Conservation (phyloP, 2,797 vertebrate genomes). For the Cottoperca gobio region DNA sequence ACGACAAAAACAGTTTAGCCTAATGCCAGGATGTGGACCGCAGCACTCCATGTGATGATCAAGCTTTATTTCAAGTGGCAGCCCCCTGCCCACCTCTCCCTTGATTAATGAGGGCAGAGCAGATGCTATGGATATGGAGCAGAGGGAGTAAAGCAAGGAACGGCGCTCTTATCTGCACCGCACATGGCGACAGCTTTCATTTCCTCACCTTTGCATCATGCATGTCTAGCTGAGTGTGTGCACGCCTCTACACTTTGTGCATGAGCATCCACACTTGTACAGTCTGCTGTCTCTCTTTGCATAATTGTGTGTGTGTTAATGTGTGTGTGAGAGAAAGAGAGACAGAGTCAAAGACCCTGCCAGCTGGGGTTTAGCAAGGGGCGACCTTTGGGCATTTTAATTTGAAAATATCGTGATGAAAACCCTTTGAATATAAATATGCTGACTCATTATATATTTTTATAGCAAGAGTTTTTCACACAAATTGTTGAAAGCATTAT, state of each 20-base stretch:
- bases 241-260: not conserved
- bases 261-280: not conserved
- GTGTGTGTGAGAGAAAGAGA: not conserved
- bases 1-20: conserved; percentile 51
- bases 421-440: conserved; percentile 10
- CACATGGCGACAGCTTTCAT: conserved; percentile 49
- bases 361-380: not conserved
- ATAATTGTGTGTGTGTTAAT: not conserved
- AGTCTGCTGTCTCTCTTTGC: conserved; percentile 9
- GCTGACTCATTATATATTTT: not conserved
- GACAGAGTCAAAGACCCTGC: not conserved
- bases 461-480: not conserved
- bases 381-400: not conserved
- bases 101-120: conserved; percentile 79
- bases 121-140: conserved; percentile 70
- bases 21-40: conserved; percentile 56
- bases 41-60: conserved; percentile 53
- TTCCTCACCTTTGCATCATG: conserved; percentile 71
- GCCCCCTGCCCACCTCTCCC: conserved; percentile 63
- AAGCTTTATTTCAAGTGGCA: conserved; percentile 72
- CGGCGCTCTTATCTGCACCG: conserved; percentile 36
- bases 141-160: conserved; percentile 47
- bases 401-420: conserved; percentile 1
- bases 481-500: not conserved
- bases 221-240: conserved; percentile 47